These are phyloP conservation scores for Lasioglossum figueresi DNA, from an alignment of 2,888 invertebrate species.

Conservation along the genomic window DNA sequence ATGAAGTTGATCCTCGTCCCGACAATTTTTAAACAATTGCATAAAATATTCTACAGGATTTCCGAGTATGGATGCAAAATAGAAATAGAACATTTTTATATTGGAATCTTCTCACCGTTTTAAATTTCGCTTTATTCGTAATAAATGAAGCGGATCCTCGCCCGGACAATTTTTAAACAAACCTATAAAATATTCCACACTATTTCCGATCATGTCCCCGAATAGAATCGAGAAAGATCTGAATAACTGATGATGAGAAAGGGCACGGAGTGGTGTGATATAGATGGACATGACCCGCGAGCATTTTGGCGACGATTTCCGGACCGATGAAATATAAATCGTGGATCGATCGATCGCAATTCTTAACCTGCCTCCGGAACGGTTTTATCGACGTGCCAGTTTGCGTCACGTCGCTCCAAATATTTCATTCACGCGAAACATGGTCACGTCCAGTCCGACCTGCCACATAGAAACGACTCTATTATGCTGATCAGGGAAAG, in stretches of 20 bases:
- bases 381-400: conserved; percentile 35
- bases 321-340: conserved; percentile 44
- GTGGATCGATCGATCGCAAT: conserved; percentile 52
- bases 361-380: conserved; percentile 61
- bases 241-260: neutral
- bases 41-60: neutral
- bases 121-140: too few species aligned
- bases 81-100: neutral
- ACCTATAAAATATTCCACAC: neutral
- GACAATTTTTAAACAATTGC: neutral
- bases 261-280: neutral
- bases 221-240: neutral
- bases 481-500: neutral
- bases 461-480: neutral
- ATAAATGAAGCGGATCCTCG: neutral
- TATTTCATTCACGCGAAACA: conserved; percentile 56
- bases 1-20: neutral
- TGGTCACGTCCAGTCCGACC: neutral
- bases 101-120: neutral
- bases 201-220: neutral
- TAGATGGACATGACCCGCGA: neutral
- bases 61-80: neutral
- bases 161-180: neutral
- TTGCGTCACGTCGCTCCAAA: conserved; percentile 69
- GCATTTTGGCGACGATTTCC: neutral